These are phyloP conservation scores for Manacus vitellinus DNA, from an alignment of 2,113 vertebrate species.

Conservation along the genomic window DNA sequence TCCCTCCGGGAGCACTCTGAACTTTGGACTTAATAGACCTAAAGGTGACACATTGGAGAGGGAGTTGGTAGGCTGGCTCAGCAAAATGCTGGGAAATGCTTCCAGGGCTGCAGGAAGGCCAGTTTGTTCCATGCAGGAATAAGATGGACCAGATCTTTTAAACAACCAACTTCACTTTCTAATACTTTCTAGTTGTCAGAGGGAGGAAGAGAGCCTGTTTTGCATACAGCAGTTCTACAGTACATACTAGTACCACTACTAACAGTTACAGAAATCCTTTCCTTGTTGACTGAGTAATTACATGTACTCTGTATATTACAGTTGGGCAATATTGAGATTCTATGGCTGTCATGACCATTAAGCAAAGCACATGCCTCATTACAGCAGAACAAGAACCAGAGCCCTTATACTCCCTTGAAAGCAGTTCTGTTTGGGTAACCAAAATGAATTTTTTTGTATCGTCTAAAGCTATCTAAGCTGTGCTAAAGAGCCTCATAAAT, in stretches of 20 bases:
- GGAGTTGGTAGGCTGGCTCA: not conserved
- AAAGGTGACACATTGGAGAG: not conserved
- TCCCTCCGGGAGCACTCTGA: too few relatives aligned
- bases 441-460: not conserved
- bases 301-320: not conserved
- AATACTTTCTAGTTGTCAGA: not conserved
- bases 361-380: not conserved
- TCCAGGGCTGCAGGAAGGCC: not conserved
- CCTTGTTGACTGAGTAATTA: not conserved
- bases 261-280: not conserved
- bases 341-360: not conserved
- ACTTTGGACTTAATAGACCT: not conserved
- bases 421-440: not conserved
- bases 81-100: not conserved
- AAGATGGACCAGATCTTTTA: not conserved
- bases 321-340: not conserved
- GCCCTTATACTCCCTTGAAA: not conserved
- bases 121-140: not conserved
- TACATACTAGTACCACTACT: too few relatives aligned
- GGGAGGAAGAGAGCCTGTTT: not conserved
- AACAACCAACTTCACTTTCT: not conserved
- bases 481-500: not conserved
- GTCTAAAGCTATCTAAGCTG: not conserved
- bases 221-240: not conserved
- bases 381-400: not conserved